phyloP scores from a whole-genome alignment of 2,888 invertebrate genomes.

The Phyllotreta striolata region DNA sequence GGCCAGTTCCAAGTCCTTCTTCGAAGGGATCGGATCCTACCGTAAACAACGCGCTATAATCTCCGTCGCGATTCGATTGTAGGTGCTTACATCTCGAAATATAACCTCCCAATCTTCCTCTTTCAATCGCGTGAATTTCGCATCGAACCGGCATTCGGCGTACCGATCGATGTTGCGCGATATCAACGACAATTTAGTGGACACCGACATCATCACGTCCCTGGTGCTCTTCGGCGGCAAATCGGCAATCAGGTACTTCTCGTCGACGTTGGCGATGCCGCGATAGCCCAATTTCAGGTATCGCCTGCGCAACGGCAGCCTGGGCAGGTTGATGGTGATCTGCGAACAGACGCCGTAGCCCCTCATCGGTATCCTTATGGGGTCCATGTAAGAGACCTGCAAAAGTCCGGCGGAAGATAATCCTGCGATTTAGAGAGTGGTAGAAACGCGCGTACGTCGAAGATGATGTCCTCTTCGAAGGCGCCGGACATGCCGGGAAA shows the following conservation, averaged over 20 bases:
- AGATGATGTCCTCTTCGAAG: slow-evolving; percentile 61
- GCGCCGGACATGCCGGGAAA: slow-evolving; percentile 66
- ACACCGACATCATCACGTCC: not conserved
- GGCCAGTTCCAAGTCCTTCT: slow-evolving; percentile 69
- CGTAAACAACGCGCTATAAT: too few species aligned
- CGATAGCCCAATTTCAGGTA: slow-evolving; percentile 41
- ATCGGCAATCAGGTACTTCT: slow-evolving; percentile 32
- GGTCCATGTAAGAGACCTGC: slow-evolving; percentile 66
- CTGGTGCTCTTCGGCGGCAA: not conserved
- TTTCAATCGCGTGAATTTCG: slow-evolving; percentile 19
- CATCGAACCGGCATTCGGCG: slow-evolving; percentile 19
- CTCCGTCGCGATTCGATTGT: not conserved
- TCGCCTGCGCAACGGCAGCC: slow-evolving; percentile 57
- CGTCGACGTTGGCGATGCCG: slow-evolving; percentile 41
- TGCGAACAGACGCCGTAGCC: slow-evolving; percentile 70
- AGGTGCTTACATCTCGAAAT: slow-evolving; percentile 19
- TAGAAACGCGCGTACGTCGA: slow-evolving; percentile 51
- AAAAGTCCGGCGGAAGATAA: too few species aligned
- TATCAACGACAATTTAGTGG: too few species aligned
- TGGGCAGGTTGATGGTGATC: slow-evolving; percentile 64
- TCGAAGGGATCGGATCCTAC: slow-evolving; percentile 58
- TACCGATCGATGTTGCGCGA: too few species aligned
- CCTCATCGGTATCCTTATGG: slow-evolving; percentile 64
- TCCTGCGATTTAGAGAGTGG: not conserved
- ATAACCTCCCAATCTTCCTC: slow-evolving; percentile 45